These are phyloP conservation scores for Gracilinanus agilis DNA, from an alignment of 2,113 vertebrate species.

Conservation along the genomic window DNA sequence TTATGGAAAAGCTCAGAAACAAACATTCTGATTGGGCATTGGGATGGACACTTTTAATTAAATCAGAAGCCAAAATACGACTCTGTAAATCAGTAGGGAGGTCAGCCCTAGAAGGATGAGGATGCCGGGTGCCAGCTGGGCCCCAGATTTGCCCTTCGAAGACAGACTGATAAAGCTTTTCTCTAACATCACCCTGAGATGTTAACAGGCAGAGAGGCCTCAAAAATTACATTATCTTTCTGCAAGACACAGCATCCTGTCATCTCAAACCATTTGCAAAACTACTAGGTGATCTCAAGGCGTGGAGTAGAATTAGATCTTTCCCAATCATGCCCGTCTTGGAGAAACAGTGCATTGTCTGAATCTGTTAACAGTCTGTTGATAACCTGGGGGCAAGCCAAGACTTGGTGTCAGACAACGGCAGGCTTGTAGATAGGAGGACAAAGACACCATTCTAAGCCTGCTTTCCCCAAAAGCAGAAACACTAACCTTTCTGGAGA, in stretches of 20 bases:
- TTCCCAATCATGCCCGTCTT: neutral
- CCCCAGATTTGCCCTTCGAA: neutral
- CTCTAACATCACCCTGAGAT: slow-evolving; percentile 17
- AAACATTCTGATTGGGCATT: neutral
- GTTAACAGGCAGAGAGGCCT: neutral
- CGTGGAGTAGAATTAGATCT: neutral
- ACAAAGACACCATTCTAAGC: neutral
- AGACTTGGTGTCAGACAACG: neutral
- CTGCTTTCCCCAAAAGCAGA: neutral
- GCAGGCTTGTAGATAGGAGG: neutral
- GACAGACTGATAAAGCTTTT: neutral
- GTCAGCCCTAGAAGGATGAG: neutral
- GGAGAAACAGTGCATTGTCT: neutral
- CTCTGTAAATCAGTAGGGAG: neutral
- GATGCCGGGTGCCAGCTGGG: neutral
- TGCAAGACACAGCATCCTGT: neutral
- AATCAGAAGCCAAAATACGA: slow-evolving; percentile 21
- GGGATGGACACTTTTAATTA: neutral
- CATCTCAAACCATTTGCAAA: neutral
- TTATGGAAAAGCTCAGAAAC: slow-evolving; percentile 48
- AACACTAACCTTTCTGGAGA: neutral
- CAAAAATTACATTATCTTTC: accelerated
- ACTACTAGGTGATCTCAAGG: accelerated
- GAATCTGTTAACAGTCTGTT: neutral
- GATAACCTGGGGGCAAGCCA: neutral